These are phyloP conservation scores for Sapayoa aenigma DNA, from an alignment of 2,113 vertebrate genomes.

Conservation along the genomic window DNA sequence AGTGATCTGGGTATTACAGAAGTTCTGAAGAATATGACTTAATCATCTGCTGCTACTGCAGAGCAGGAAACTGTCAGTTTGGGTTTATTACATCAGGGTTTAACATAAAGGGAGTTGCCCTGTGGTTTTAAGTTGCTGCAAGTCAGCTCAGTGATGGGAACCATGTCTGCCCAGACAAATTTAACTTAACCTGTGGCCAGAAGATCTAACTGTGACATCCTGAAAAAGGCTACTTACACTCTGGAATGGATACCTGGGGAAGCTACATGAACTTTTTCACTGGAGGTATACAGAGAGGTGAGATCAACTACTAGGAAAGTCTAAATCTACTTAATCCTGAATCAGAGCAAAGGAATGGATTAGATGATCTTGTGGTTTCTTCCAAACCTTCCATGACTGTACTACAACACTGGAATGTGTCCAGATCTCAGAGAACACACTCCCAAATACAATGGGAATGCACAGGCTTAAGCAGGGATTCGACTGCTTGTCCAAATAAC, in stretches of 20 bases:
- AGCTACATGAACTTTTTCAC: neutral
- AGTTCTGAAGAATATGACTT: neutral
- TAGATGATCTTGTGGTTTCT: neutral
- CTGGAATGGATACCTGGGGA: neutral
- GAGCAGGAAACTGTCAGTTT: neutral
- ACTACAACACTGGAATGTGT: neutral
- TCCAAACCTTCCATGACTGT: neutral
- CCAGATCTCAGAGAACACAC: neutral
- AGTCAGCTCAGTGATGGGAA: neutral
- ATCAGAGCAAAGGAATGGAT: conserved; percentile 1
- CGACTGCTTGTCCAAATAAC: neutral
- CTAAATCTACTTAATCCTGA: neutral
- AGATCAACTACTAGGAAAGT: neutral
- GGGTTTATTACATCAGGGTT: neutral
- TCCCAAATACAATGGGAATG: neutral
- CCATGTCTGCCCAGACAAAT: neutral
- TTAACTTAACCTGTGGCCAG: neutral
- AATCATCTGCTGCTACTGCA: neutral
- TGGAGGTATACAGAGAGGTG: neutral
- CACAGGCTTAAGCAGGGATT: neutral
- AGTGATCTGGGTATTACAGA: neutral
- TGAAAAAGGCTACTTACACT: neutral
- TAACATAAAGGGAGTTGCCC: neutral
- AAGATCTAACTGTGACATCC: neutral
- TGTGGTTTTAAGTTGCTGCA: neutral